phyloP scores from a whole-genome alignment of 2,888 invertebrate species.

The Drosophila sordidula region DNA sequence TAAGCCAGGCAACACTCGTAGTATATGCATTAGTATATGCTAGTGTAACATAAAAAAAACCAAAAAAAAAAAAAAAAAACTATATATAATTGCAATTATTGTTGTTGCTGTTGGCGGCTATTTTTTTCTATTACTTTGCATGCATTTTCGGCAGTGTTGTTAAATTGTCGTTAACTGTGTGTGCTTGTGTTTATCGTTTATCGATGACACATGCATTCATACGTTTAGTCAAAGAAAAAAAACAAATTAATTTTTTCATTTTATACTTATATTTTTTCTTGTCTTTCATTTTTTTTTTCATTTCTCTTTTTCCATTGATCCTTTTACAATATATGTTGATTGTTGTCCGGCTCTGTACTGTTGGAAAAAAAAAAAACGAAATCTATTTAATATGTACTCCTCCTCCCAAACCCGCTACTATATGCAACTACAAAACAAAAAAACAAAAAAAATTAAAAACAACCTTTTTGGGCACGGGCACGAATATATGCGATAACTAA shows the following conservation, averaged over 20 bases:
- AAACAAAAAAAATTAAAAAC: neutral
- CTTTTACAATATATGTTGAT: constrained; percentile 14
- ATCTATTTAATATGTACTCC: constrained; percentile 34
- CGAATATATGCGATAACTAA: constrained; percentile 22
- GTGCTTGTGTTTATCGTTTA: constrained; percentile 16
- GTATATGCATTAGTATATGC: neutral
- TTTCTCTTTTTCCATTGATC: constrained; percentile 18
- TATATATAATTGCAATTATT: constrained; percentile 3
- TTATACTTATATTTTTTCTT: constrained; percentile 4
- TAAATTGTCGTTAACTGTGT: constrained; percentile 12
- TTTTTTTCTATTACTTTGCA: constrained; percentile 25
- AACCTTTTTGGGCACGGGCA: constrained; percentile 47
- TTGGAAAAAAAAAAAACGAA: constrained; percentile 21
- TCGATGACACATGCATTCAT: constrained; percentile 23
- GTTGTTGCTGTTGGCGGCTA: constrained; percentile 17
- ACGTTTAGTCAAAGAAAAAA: neutral
- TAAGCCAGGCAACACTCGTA: neutral
- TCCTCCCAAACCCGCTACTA: neutral
- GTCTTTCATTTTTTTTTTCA: constrained; percentile 7
- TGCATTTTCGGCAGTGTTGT: constrained; percentile 20
- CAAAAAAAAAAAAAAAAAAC: neutral
- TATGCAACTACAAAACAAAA: constrained; percentile 14
- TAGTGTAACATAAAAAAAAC: neutral
- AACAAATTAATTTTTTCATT: constrained; percentile 1
- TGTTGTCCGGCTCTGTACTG: constrained; percentile 36